Evolutionary conservation across 1,140 invertebrate genomes (phyloP).

Genomic region (Drosophila nasuta): DNA sequence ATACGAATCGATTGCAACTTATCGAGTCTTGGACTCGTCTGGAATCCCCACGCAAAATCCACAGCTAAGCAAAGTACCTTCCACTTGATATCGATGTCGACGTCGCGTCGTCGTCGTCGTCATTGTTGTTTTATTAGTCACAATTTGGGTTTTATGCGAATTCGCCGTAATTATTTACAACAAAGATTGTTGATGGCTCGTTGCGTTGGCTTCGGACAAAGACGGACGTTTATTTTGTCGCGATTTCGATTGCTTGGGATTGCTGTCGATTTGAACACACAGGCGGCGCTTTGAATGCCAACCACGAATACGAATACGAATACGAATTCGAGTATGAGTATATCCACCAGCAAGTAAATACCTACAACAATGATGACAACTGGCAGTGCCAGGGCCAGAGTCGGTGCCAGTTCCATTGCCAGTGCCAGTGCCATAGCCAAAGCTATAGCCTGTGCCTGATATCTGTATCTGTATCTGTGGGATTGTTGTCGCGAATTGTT

Average conservation of each 20-base stretch:
- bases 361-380: slow-evolving; percentile 12
- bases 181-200: slow-evolving; percentile 53
- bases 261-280: slow-evolving; percentile 43
- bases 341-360: slow-evolving; percentile 37
- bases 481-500: slow-evolving; percentile 50
- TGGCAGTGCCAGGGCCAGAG: slow-evolving; percentile 16
- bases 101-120: slow-evolving; percentile 13
- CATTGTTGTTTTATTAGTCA: slow-evolving; percentile 58
- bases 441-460: slow-evolving; percentile 8
- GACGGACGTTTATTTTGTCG: slow-evolving; percentile 28
- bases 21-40: slow-evolving; percentile 28
- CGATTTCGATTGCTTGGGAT: background rate
- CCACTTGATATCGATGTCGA: slow-evolving; percentile 30
- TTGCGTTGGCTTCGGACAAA: slow-evolving; percentile 18
- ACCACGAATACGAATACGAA: slow-evolving; percentile 14
- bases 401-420: slow-evolving; percentile 5
- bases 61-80: slow-evolving; percentile 28
- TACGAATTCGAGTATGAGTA: slow-evolving; percentile 15
- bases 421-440: slow-evolving; percentile 4
- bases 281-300: slow-evolving; percentile 62
- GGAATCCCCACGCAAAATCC: slow-evolving; percentile 50
- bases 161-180: slow-evolving; percentile 75
- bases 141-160: slow-evolving; percentile 60
- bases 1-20: slow-evolving; percentile 60
- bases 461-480: slow-evolving; percentile 59